phyloP scores from a whole-genome alignment of 2,797 vertebrate species.

The Centroberyx gerrardi region DNA sequence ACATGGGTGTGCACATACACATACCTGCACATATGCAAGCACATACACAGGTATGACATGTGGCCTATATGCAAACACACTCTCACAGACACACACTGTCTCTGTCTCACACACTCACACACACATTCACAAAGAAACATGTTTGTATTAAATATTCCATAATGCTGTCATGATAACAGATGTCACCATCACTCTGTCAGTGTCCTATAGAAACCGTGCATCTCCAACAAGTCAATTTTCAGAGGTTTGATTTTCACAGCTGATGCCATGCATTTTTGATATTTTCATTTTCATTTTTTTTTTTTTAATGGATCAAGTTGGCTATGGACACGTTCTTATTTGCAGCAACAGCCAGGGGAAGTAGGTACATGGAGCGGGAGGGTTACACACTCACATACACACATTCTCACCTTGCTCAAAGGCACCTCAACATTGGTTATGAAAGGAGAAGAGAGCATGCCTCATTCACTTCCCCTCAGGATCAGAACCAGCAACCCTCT shows the following conservation, averaged over 20 bases:
- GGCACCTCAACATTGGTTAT: no score
- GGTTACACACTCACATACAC: no score
- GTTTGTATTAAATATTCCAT: conserved; percentile 5
- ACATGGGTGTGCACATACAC: neutral
- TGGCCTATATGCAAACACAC: neutral
- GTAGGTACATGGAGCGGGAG: no score
- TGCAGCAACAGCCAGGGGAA: no score
- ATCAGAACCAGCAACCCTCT: no score
- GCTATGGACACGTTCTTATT: no score
- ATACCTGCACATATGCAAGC: neutral
- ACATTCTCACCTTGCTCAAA: no score
- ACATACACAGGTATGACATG: conserved; percentile 10
- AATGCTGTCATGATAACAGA: neutral
- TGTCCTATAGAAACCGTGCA: neutral
- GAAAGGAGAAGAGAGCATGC: no score
- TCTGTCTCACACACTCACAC: conserved; percentile 3
- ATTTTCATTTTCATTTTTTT: neutral
- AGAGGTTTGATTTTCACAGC: neutral
- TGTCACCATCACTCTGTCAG: neutral
- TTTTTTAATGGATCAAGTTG: neutral
- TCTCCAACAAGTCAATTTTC: neutral
- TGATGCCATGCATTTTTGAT: neutral
- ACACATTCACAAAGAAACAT: conserved; percentile 3
- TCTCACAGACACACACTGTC: neutral
- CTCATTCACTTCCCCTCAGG: no score